Conservation (phyloP, 2,797 vertebrate genomes). For the Poeciliopsis presidionis region DNA sequence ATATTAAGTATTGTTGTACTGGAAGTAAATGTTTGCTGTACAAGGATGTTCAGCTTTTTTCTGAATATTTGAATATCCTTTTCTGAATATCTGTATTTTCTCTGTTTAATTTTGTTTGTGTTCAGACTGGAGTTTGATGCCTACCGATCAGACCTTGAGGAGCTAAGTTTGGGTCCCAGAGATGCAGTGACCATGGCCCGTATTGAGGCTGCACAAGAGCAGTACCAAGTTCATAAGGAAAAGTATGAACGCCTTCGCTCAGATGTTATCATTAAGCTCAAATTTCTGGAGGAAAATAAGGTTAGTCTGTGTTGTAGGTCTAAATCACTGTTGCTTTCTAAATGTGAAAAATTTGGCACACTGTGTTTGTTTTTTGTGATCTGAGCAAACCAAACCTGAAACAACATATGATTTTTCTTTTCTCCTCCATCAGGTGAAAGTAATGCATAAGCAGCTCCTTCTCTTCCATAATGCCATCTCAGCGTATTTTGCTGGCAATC, state of each 20-base stretch:
- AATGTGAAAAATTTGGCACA: background rate
- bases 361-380: background rate
- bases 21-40: background rate
- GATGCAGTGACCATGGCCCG: conserved; percentile 88
- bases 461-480: conserved; percentile 98
- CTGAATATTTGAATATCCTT: background rate
- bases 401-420: conserved; percentile 1
- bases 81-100: background rate
- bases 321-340: background rate
- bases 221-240: conserved; percentile 92
- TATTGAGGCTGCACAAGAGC: conserved; percentile 90
- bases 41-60: background rate
- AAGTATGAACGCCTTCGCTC: conserved; percentile 95
- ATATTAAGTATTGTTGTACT: background rate
- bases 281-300: conserved; percentile 99
- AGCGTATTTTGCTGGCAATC: conserved; percentile 97
- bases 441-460: conserved; percentile 98
- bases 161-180: conserved; percentile 90
- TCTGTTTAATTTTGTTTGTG: background rate
- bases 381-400: background rate
- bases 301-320: conserved; percentile 61
- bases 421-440: conserved; percentile 86
- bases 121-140: conserved; percentile 93
- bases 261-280: conserved; percentile 94
- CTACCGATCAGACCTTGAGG: conserved; percentile 95